Percentiles rank a stretch among this genome's conserved stretches.
phyloP scores from a whole-genome alignment of 1,140 invertebrate species.

The Drosophila bocqueti region DNA sequence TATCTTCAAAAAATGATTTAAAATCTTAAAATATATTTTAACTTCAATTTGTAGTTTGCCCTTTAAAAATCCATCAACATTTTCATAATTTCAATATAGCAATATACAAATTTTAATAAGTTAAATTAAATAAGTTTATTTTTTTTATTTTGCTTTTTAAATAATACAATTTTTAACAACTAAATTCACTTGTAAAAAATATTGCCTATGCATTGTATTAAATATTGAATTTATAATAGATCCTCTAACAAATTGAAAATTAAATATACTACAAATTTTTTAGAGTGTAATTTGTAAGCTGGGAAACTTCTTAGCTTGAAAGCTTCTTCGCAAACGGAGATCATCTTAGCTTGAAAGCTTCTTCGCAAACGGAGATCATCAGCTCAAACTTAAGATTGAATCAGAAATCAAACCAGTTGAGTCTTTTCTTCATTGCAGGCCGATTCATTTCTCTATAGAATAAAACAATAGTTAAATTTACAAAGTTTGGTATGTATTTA shows the following conservation, averaged over 20 bases:
- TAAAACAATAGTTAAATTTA: background rate
- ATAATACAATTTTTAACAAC: too few relatives aligned
- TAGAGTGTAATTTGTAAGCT: constrained; percentile 20
- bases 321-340: constrained; percentile 26
- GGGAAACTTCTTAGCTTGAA: constrained; percentile 33
- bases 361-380: constrained; percentile 15
- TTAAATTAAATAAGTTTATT: too few relatives aligned
- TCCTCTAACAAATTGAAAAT: too few relatives aligned
- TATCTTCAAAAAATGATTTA: too few relatives aligned
- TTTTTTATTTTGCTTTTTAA: too few relatives aligned
- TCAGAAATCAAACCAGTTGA: constrained; percentile 43
- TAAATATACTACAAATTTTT: background rate
- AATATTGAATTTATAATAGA: background rate
- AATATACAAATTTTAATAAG: too few relatives aligned
- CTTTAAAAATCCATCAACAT: background rate
- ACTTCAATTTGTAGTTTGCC: too few relatives aligned
- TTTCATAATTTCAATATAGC: constrained; percentile 1
- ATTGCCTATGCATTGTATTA: too few relatives aligned
- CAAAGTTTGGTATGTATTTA: constrained; percentile 19
- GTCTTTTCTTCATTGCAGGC: constrained; percentile 22
- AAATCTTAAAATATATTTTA: too few relatives aligned
- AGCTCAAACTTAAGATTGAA: constrained; percentile 24
- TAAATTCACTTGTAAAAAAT: too few relatives aligned
- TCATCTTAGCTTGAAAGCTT: constrained; percentile 40
- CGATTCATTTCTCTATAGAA: constrained; percentile 2